Evolutionary conservation across 2,888 invertebrate species (phyloP).

Genomic region (Apamea epomidion): DNA sequence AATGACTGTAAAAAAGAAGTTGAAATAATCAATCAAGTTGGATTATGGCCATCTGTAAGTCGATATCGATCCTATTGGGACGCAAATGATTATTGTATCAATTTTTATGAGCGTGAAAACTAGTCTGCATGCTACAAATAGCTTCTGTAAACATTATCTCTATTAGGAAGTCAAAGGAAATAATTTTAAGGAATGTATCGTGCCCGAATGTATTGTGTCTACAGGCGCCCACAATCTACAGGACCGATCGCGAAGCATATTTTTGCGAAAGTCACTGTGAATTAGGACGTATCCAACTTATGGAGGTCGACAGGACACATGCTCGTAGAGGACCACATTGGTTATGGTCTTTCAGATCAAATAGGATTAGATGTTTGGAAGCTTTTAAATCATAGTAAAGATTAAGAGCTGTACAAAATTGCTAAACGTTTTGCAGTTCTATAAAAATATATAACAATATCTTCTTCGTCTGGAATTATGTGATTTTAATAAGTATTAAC

Average conservation of each 20-base stretch:
- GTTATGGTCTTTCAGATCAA: slow-evolving; percentile 8
- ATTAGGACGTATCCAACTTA: slow-evolving; percentile 16
- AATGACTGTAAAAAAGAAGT: slow-evolving; percentile 69
- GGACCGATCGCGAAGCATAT: slow-evolving; percentile 33
- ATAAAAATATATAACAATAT: slow-evolving; percentile 41
- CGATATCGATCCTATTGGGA: slow-evolving; percentile 64
- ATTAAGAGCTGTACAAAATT: neutral
- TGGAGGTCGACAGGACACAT: neutral
- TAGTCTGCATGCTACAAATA: slow-evolving; percentile 16
- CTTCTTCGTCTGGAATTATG: slow-evolving; percentile 47
- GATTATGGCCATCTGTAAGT: slow-evolving; percentile 67
- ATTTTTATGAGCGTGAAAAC: slow-evolving; percentile 38
- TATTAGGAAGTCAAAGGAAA: neutral
- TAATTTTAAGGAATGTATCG: slow-evolving; percentile 5
- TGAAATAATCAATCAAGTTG: slow-evolving; percentile 77
- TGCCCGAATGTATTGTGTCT: neutral
- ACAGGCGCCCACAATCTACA: slow-evolving; percentile 11
- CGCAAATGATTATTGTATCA: slow-evolving; percentile 62
- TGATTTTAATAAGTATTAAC: slow-evolving; percentile 69
- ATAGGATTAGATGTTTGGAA: slow-evolving; percentile 2
- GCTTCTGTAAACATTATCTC: neutral
- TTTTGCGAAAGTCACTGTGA: slow-evolving; percentile 7
- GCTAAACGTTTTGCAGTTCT: slow-evolving; percentile 27
- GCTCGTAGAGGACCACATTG: neutral
- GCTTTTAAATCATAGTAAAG: neutral